Base-by-base conservation (phyloP, 2,113 vertebrate genomes). In the Cromileptes altivelis region DNA sequence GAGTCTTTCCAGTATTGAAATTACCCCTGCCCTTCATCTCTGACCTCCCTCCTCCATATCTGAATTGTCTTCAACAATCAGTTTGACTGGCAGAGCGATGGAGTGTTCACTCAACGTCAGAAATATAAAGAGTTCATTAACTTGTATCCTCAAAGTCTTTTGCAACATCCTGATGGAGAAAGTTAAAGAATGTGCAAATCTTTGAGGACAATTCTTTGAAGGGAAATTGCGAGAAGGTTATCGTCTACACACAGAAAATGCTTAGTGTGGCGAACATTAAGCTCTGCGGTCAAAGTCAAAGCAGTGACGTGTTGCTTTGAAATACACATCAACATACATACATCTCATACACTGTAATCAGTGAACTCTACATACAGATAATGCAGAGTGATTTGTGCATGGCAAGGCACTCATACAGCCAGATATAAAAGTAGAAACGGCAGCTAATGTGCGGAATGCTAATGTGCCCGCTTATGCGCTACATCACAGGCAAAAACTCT, bases 81-180 rank as follows among this genome's bases (percentile, higher is more conserved):
- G 47, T 73, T 30, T 89, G 87, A 90, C 82, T 84, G 85, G 63
- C 83, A 84, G 70, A 55, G 75, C 8, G 12, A 73, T 45, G 47
- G 65, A 2, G 57, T 6, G 56, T 30, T 81, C 63, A 2, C 56
- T 4, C 13, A 55, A 67, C 23, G 60, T 71, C 70, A 61, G 65
- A 78, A 57, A 65, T 50, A 75, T 15, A 67, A 58, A 88, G 57
- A 68, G 21, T 76, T 60, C 49, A 83, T 80, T 45, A 56, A 53
- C 14, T 3, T 25, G 60, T 4, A 19, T 57, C 64, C 60, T 67
- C 67, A 77, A 82, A 84, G 78, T 79, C 53, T 0, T 45, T 6
- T 11, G 25, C 33, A 18, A 15, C 6, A 33, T 47, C 60, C 75
- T 82, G 7, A 21, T n/a, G 23, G 27, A 69, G 49, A 1, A 27